A percentile compares a stretch with the other conserved stretches of the same genome.
Evolutionary conservation across 2,797 vertebrate species (phyloP).

Genomic region (Heterohyrax brucei): DNA sequence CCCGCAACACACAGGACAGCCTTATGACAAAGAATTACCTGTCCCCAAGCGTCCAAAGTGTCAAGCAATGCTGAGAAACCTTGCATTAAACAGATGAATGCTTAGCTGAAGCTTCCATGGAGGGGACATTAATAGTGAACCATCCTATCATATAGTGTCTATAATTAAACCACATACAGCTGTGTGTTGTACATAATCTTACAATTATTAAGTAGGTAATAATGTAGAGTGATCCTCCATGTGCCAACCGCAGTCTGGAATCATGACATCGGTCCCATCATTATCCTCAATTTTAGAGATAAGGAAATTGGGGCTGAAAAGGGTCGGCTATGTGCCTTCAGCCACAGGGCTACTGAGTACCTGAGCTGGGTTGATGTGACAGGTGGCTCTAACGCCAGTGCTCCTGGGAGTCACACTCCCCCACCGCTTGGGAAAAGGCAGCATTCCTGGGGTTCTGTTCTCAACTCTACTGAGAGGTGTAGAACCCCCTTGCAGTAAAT

Average conservation of each 20-base stretch:
- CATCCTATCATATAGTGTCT: background rate
- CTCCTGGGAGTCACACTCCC: background rate
- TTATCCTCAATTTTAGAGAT: too few relatives aligned
- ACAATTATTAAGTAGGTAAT: background rate
- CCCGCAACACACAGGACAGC: too few relatives aligned
- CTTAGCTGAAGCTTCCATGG: background rate
- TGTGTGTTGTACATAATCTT: background rate
- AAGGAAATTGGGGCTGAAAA: background rate
- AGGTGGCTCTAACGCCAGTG: background rate
- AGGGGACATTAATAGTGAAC: background rate
- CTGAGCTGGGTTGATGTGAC: background rate
- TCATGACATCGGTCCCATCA: background rate
- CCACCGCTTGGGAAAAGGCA: background rate
- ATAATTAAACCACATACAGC: background rate
- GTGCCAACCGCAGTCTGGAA: background rate
- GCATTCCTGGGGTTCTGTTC: background rate
- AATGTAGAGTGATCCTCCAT: background rate
- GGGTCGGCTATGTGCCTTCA: rapidly evolving
- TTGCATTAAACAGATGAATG: too few relatives aligned
- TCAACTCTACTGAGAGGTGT: background rate
- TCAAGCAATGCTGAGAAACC: background rate
- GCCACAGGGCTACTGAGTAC: rapidly evolving
- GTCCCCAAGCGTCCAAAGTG: background rate
- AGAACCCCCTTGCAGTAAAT: too few relatives aligned
- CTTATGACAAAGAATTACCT: too few relatives aligned